phyloP scores from a whole-genome alignment of 2,888 invertebrate species.

The Hirtodrosophila duncani region DNA sequence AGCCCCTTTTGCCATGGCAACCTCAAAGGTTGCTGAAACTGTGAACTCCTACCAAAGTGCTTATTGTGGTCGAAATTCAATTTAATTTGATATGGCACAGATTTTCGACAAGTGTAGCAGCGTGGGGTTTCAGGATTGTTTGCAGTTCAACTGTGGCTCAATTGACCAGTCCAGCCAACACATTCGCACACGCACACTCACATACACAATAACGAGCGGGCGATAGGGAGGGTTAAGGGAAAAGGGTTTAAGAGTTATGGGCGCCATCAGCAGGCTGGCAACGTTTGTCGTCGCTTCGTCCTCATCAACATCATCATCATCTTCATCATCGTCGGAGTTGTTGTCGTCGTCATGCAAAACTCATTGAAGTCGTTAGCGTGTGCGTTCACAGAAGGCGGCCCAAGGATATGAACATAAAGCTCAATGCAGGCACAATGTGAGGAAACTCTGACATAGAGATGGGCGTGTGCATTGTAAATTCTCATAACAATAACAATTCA shows the following conservation, averaged over 20 bases:
- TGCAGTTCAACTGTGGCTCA: constrained; percentile 66
- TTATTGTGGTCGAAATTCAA: constrained; percentile 63
- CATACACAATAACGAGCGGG: constrained; percentile 10
- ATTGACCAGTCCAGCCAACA: constrained; percentile 46
- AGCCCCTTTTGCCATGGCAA: constrained; percentile 49
- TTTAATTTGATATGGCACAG: constrained; percentile 60
- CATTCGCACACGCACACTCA: constrained; percentile 26
- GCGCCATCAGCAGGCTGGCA: constrained; percentile 28
- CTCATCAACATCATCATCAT: constrained; percentile 36
- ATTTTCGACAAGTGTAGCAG: constrained; percentile 37
- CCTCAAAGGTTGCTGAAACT: constrained; percentile 19
- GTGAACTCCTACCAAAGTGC: constrained; percentile 25
- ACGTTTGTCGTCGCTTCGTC: too few relatives aligned
- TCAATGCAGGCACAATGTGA: constrained; percentile 35
- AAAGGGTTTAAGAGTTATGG: constrained; percentile 15
- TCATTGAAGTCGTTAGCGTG: constrained; percentile 66
- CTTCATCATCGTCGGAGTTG: constrained; percentile 17
- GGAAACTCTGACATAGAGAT: too few relatives aligned
- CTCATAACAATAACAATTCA: too few relatives aligned
- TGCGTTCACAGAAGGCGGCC: constrained; percentile 24
- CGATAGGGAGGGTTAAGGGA: neutral
- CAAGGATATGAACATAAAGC: constrained; percentile 54
- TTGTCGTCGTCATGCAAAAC: constrained; percentile 60
- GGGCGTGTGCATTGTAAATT: too few relatives aligned
- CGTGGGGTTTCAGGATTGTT: constrained; percentile 50